These are phyloP conservation scores for Myotis findleyi DNA, from an alignment of 2,797 vertebrate genomes.

Conservation along the genomic window DNA sequence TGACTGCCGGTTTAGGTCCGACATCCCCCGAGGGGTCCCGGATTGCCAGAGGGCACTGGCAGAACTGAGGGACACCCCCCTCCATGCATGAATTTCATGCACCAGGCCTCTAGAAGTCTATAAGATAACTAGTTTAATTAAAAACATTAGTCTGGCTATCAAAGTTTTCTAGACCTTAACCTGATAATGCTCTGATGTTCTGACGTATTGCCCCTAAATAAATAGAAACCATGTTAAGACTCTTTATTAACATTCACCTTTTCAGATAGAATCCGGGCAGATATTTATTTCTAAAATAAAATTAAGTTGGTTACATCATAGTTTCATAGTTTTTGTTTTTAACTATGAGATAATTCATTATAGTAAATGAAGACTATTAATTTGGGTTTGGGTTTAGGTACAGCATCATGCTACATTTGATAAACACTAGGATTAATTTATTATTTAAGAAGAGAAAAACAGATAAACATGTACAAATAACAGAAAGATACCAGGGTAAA, in stretches of 20 bases:
- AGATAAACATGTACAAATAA: not conserved
- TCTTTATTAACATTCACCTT: slow-evolving; percentile 6
- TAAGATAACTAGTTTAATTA: slow-evolving; percentile 45
- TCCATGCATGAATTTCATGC: too few species aligned
- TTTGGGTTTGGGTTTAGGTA: slow-evolving; percentile 36
- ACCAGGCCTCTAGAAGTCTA: not conserved
- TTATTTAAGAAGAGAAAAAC: slow-evolving; percentile 38
- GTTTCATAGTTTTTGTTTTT: not conserved
- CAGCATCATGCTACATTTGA: not conserved
- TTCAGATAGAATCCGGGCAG: slow-evolving; percentile 5
- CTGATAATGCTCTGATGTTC: not conserved
- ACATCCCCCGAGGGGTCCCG: too few species aligned
- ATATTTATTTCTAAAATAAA: slow-evolving; percentile 37
- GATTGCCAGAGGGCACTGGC: too few species aligned
- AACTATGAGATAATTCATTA: not conserved
- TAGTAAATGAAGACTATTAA: not conserved
- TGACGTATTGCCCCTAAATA: not conserved
- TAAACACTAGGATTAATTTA: slow-evolving; percentile 27
- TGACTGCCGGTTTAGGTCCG: too few species aligned
- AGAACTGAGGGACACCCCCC: too few species aligned
- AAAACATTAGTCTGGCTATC: not conserved
- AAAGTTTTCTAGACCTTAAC: slow-evolving; percentile 7
- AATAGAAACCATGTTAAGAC: slow-evolving; percentile 21
- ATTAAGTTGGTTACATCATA: not conserved
- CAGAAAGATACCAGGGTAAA: not conserved